Conservation (phyloP, 2,888 invertebrate species). For the Thera obeliscata region DNA sequence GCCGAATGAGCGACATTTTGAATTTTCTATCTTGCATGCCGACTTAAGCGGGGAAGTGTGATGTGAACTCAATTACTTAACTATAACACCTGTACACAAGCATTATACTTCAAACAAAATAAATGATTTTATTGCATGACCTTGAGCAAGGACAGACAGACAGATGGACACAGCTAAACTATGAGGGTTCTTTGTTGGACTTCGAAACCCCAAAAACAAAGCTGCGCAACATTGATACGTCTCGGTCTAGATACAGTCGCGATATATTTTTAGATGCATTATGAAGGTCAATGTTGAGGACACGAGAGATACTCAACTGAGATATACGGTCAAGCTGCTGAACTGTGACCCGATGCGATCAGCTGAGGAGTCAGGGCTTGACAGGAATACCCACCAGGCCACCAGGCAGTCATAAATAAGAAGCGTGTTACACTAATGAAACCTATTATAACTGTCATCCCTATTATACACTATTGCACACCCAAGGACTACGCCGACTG, state of each 20-base stretch:
- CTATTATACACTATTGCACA: background rate
- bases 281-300: slow-evolving; percentile 14
- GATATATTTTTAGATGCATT: background rate
- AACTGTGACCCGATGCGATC: background rate
- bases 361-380: slow-evolving; percentile 10
- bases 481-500: no score
- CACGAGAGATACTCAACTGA: slow-evolving; percentile 9
- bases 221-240: background rate
- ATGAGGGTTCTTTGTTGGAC: no score
- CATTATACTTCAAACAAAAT: no score
- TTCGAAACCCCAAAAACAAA: no score
- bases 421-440: background rate
- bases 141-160: no score
- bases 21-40: no score
- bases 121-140: no score
- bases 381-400: background rate
- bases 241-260: background rate
- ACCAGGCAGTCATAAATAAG: slow-evolving; percentile 15
- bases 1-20: no score
- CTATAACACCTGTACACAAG: no score
- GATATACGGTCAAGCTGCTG: no score
- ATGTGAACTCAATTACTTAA: no score
- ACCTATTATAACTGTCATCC: slow-evolving; percentile 1
- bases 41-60: no score
- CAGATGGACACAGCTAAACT: background rate